These are phyloP conservation scores for Melanostigma gelatinosum DNA, from an alignment of 2,113 vertebrate genomes.

Conservation along the genomic window DNA sequence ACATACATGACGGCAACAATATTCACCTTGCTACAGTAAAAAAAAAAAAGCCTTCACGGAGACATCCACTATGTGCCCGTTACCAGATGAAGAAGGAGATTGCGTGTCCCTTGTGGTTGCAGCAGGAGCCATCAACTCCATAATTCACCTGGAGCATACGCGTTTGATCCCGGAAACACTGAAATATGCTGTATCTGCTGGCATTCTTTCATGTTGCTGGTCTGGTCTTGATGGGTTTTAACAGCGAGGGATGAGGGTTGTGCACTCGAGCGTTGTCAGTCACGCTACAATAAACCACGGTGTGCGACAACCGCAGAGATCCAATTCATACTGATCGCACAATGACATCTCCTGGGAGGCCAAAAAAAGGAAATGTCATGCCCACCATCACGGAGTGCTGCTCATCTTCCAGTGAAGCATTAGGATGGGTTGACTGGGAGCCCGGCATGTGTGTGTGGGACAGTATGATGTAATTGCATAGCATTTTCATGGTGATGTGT, in stretches of 20 bases:
- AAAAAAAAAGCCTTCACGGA: neutral
- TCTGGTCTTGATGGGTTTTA: conserved; percentile 46
- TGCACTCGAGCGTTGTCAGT: conserved; percentile 62
- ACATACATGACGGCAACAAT: neutral
- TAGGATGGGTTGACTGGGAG: conserved; percentile 28
- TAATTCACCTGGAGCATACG: neutral
- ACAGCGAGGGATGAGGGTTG: conserved; percentile 52
- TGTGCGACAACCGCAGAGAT: conserved; percentile 47
- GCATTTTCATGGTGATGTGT: conserved; percentile 16
- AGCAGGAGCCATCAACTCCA: neutral
- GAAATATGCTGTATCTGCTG: conserved; percentile 24
- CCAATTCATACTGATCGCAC: conserved; percentile 69
- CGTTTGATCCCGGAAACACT: conserved; percentile 23
- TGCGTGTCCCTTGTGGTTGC: conserved; percentile 15
- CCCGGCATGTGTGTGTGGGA: conserved; percentile 6
- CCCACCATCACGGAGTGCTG: conserved; percentile 32
- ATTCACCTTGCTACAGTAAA: neutral
- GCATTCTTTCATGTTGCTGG: conserved; percentile 45
- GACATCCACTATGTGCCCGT: neutral
- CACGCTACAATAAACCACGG: conserved; percentile 56
- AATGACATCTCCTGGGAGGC: conserved; percentile 71
- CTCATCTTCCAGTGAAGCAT: conserved; percentile 25
- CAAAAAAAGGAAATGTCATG: conserved; percentile 68
- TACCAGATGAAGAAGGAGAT: conserved; percentile 28
- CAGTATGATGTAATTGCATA: conserved; percentile 21